Percentiles rank a stretch among this genome's conserved stretches.
Conservation (phyloP, 1,140 invertebrate species). For the Triops longicaudatus region DNA sequence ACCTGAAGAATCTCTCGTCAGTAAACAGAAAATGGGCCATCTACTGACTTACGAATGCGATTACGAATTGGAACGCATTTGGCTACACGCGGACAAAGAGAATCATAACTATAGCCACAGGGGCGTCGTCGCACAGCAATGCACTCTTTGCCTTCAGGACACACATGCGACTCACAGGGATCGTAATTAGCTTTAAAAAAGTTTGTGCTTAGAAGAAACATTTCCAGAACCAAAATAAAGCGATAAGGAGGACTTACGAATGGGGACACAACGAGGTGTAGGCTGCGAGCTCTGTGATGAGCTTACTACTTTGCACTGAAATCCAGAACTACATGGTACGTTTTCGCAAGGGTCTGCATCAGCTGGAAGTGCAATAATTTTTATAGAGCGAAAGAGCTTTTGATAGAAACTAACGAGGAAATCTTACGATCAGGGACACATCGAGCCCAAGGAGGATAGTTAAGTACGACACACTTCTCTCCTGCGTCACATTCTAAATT, state of each 20-base stretch:
- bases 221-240: background rate
- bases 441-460: background rate
- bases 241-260: background rate
- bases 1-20: background rate
- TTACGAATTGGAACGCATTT: background rate
- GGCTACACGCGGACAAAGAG: background rate
- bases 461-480: background rate
- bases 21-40: too few relatives aligned
- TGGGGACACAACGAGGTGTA: background rate
- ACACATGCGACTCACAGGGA: background rate
- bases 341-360: background rate
- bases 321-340: background rate
- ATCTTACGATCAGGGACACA: background rate
- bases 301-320: background rate
- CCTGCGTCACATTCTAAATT: background rate
- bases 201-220: background rate
- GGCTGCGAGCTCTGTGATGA: background rate
- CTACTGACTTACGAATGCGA: background rate
- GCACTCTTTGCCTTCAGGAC: background rate
- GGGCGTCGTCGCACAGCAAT: background rate
- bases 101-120: background rate
- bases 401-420: background rate
- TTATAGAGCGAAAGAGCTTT: background rate
- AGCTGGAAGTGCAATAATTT: background rate
- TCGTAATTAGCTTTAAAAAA: background rate